Percentiles rank a stretch among this genome's conserved stretches.
These are phyloP conservation scores for Eremobia ochroleuca DNA, from an alignment of 2,888 invertebrate species.

Conservation along the genomic window DNA sequence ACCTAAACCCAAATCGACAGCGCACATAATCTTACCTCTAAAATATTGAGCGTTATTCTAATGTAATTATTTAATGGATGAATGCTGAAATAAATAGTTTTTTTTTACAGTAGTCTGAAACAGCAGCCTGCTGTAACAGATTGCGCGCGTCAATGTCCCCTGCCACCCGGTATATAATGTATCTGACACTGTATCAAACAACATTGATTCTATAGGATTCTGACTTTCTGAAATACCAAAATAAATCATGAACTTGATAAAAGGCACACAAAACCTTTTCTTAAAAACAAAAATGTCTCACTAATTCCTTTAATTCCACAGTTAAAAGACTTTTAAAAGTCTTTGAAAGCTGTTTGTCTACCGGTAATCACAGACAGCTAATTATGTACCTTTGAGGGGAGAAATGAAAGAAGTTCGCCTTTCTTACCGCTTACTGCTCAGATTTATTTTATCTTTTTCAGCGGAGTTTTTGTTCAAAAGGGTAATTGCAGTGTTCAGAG, in stretches of 20 bases:
- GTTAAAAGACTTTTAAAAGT: slow-evolving; percentile 44
- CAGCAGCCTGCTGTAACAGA: no score
- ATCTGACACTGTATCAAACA: not conserved
- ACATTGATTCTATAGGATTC: not conserved
- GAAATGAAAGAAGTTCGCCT: slow-evolving; percentile 40
- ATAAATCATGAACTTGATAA: not conserved
- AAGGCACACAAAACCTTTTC: not conserved
- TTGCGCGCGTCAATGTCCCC: no score
- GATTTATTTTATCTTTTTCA: slow-evolving; percentile 27
- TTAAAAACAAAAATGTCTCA: slow-evolving; percentile 11
- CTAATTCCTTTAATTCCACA: slow-evolving; percentile 39
- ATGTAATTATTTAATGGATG: no score
- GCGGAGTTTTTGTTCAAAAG: slow-evolving; percentile 22
- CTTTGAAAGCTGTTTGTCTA: slow-evolving; percentile 54
- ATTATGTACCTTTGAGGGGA: slow-evolving; percentile 54
- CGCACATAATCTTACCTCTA: no score
- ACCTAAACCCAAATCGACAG: no score
- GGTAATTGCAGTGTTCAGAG: slow-evolving; percentile 20
- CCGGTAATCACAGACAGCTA: slow-evolving; percentile 54
- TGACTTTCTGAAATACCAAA: not conserved
- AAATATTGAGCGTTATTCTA: no score
- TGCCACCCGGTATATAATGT: not conserved
- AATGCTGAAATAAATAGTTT: no score
- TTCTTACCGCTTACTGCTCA: slow-evolving; percentile 12
- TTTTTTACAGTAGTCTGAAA: no score